Percentiles rank a stretch among this genome's conserved stretches.
phyloP scores from a whole-genome alignment of 2,113 vertebrate species.

The Astur gentilis region DNA sequence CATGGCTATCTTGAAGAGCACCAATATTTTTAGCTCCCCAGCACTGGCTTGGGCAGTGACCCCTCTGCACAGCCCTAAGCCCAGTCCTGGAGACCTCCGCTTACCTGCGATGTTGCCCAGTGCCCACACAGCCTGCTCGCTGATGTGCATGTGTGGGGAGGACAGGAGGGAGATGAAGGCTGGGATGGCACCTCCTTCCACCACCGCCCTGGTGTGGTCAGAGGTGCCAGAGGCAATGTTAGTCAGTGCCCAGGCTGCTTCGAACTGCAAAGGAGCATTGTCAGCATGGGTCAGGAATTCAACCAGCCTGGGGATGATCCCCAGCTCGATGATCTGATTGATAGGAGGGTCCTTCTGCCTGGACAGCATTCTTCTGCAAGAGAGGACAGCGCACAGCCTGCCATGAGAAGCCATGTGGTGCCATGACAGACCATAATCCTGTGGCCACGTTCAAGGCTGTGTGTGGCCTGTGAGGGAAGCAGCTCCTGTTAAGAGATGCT shows the following conservation, averaged over 20 bases:
- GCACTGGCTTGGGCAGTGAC: not conserved
- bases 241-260: conserved; percentile 92
- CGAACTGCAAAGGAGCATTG: conserved; percentile 81
- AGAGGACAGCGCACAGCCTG: not conserved
- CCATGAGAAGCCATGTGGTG: not conserved
- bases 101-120: conserved; percentile 92
- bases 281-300: conserved; percentile 76
- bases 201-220: conserved; percentile 82
- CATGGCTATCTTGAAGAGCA: not conserved
- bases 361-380: conserved; percentile 83
- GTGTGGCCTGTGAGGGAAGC: not conserved
- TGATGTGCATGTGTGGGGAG: conserved; percentile 83
- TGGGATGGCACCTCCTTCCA: conserved; percentile 84
- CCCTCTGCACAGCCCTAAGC: not conserved
- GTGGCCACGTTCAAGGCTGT: fast-evolving
- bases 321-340: conserved; percentile 77
- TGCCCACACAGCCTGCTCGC: conserved; percentile 92
- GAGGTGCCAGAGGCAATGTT: conserved; percentile 90
- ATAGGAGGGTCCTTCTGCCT: conserved; percentile 80
- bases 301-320: conserved; percentile 82
- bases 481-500: not conserved
- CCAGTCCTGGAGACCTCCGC: not conserved
- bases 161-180: conserved; percentile 81
- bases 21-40: not conserved
- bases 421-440: not conserved